These are phyloP conservation scores for Sebastes miniatus DNA, from an alignment of 2,797 vertebrate species.

Conservation along the genomic window DNA sequence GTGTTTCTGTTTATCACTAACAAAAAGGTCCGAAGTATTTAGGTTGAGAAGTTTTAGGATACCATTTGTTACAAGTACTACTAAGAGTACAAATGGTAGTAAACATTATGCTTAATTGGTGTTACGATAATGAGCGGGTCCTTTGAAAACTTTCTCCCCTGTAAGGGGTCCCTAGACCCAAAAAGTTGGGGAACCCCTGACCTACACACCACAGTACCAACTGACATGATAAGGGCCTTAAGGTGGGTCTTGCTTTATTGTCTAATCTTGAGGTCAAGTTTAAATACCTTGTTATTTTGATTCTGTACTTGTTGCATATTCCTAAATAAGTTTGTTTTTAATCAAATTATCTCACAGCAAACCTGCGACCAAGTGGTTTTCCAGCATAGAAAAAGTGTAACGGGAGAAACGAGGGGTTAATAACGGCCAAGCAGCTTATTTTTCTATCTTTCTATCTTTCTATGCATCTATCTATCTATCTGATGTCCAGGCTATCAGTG, in stretches of 20 bases:
- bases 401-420: neutral
- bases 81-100: too few species aligned
- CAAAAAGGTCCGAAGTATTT: fast-evolving
- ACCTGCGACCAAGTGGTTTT: neutral
- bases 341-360: neutral
- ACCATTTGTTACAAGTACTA: too few species aligned
- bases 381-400: neutral
- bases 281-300: neutral
- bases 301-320: neutral
- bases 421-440: too few species aligned
- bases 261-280: neutral
- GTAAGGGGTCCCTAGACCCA: too few species aligned
- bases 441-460: neutral
- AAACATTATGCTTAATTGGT: too few species aligned
- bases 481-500: neutral
- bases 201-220: neutral
- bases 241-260: neutral
- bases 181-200: too few species aligned
- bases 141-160: too few species aligned
- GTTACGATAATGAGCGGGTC: too few species aligned
- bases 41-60: too few species aligned
- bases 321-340: neutral
- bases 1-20: too few species aligned
- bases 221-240: neutral
- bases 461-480: neutral